phyloP scores from a whole-genome alignment of 2,888 invertebrate species.

The Ptychoptera contaminata region DNA sequence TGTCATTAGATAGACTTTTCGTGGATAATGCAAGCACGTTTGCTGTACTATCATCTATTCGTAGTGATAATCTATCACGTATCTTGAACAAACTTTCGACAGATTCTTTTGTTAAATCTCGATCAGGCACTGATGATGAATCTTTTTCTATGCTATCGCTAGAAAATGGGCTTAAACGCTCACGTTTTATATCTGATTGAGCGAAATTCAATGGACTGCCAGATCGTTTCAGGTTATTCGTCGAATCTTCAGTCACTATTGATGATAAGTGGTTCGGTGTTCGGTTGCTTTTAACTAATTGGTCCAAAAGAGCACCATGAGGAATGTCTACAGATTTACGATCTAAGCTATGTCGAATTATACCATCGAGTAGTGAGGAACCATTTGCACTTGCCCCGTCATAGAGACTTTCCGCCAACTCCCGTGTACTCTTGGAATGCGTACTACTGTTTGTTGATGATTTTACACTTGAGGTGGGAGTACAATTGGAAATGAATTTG shows the following conservation, averaged over 20 bases:
- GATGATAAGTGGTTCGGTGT: slow-evolving; percentile 14
- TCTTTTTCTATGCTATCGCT: background rate
- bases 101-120: slow-evolving; percentile 12
- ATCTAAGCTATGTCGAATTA: slow-evolving; percentile 67
- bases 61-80: slow-evolving; percentile 11
- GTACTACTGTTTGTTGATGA: slow-evolving; percentile 3
- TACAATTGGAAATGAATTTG: slow-evolving; percentile 24
- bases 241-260: slow-evolving; percentile 23
- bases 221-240: slow-evolving; percentile 23
- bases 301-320: slow-evolving; percentile 46
- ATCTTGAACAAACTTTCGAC: slow-evolving; percentile 11
- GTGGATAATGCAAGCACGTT: slow-evolving; percentile 13
- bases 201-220: slow-evolving; percentile 22
- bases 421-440: slow-evolving; percentile 35
- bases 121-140: slow-evolving; percentile 7
- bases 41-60: slow-evolving; percentile 7
- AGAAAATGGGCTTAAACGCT: slow-evolving; percentile 25
- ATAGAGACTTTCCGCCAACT: slow-evolving; percentile 48
- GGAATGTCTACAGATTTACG: slow-evolving; percentile 36
- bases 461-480: slow-evolving; percentile 11
- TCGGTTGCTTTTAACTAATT: slow-evolving; percentile 45
- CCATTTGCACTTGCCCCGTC: slow-evolving; percentile 52
- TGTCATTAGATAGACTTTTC: slow-evolving; percentile 12
- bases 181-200: slow-evolving; percentile 39
- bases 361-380: slow-evolving; percentile 56